phyloP scores from a whole-genome alignment of 2,888 invertebrate genomes.

The Pemphredon lugubris region DNA sequence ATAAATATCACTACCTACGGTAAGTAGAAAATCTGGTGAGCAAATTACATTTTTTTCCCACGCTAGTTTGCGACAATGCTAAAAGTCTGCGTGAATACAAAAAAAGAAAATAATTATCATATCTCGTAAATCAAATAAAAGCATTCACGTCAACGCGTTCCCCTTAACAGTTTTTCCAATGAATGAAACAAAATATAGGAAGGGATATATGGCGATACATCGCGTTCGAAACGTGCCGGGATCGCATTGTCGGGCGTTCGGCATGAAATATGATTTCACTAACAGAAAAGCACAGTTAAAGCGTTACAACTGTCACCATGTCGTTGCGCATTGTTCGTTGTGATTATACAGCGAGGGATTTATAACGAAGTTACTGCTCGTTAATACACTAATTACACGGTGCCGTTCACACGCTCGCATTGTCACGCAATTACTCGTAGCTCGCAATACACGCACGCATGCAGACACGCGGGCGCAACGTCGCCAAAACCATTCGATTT shows the following conservation, averaged over 20 bases:
- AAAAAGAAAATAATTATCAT: too few relatives aligned
- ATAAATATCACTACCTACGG: too few relatives aligned
- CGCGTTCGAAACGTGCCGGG: too few relatives aligned
- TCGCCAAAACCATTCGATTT: constrained; percentile 9
- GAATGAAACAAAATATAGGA: neutral
- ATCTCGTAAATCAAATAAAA: too few relatives aligned
- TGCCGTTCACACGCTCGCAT: constrained; percentile 50
- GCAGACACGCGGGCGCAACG: constrained; percentile 33
- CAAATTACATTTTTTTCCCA: too few relatives aligned
- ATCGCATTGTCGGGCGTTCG: neutral
- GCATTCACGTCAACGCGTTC: neutral
- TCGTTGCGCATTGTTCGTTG: constrained; percentile 39
- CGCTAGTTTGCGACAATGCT: too few relatives aligned
- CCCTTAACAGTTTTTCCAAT: neutral
- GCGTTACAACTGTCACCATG: constrained; percentile 26
- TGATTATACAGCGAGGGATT: constrained; percentile 52
- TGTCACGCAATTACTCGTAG: constrained; percentile 52
- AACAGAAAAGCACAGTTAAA: constrained; percentile 9
- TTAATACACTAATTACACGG: constrained; percentile 68
- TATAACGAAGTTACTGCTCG: constrained; percentile 57
- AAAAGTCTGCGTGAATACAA: too few relatives aligned
- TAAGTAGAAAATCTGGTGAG: too few relatives aligned
- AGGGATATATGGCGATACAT: neutral
- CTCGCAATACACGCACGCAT: constrained; percentile 34
- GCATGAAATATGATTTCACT: constrained; percentile 4